A percentile compares a stretch with the other conserved stretches of the same genome.
Conservation (phyloP, 2,888 invertebrate species). For the Dolichopus griseipennis region DNA sequence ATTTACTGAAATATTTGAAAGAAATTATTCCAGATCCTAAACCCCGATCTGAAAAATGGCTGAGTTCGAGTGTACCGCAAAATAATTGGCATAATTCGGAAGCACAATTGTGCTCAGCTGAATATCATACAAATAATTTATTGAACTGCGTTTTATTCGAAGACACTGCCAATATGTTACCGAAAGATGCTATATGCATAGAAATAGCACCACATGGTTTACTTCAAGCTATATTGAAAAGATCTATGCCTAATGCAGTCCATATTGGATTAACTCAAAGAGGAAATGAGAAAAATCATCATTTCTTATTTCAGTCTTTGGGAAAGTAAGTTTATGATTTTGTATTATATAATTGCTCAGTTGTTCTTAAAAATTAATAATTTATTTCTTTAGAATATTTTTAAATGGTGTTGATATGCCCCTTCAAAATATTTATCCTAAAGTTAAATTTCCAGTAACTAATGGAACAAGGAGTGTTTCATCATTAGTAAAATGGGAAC, state of each 20-base stretch:
- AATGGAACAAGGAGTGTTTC: conserved; percentile 75
- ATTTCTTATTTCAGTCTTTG: conserved; percentile 37
- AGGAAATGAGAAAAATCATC: conserved; percentile 43
- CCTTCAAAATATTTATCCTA: conserved; percentile 64
- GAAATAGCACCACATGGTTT: conserved; percentile 61
- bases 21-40: conserved; percentile 57
- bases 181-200: conserved; percentile 52
- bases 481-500: conserved; percentile 75
- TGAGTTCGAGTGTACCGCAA: conserved; percentile 70
- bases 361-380: not conserved
- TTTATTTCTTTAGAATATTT: conserved; percentile 53
- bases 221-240: conserved; percentile 56
- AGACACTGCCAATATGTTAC: conserved; percentile 52
- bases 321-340: conserved; percentile 40
- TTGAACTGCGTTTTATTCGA: conserved; percentile 52
- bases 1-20: conserved; percentile 53
- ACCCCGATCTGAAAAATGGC: conserved; percentile 63
- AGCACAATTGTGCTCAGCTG: conserved; percentile 59
- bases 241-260: conserved; percentile 46
- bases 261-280: conserved; percentile 53
- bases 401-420: conserved; percentile 64
- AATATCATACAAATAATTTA: conserved; percentile 79
- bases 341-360: not conserved
- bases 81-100: conserved; percentile 57
- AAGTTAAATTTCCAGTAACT: conserved; percentile 69